Evolutionary conservation across 2,888 invertebrate genomes (phyloP).

Genomic region (Harpagoxenus sublaevis): DNA sequence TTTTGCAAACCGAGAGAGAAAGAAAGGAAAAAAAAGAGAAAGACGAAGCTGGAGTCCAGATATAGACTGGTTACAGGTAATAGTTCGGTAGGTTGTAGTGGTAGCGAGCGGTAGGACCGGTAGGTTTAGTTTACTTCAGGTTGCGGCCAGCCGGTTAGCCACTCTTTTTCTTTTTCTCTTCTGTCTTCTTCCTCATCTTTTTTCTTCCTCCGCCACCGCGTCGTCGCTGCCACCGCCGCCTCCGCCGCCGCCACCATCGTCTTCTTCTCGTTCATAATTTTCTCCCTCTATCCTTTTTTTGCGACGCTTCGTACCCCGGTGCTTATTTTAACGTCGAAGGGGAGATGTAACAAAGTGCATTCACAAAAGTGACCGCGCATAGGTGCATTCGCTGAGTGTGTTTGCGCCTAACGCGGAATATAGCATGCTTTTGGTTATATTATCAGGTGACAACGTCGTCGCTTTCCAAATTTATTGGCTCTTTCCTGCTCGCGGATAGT

Average conservation of each 20-base stretch:
- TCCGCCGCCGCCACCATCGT: conserved; percentile 14
- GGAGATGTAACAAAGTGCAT: conserved; percentile 50
- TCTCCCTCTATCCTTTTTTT: conserved; percentile 23
- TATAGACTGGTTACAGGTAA: conserved; percentile 73
- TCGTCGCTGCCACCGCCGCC: neutral
- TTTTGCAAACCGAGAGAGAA: neutral
- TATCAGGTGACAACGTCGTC: too few relatives aligned
- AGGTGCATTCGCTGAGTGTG: neutral
- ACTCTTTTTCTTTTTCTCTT: conserved; percentile 64
- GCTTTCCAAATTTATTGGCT: too few relatives aligned
- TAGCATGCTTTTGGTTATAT: too few relatives aligned
- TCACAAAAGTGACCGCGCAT: conserved; percentile 24
- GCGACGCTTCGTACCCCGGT: conserved; percentile 20
- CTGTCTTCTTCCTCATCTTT: conserved; percentile 17
- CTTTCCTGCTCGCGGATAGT: too few relatives aligned
- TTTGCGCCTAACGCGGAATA: neutral
- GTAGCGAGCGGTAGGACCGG: conserved; percentile 77
- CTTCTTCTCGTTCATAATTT: conserved; percentile 65
- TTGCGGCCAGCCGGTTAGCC: conserved; percentile 75
- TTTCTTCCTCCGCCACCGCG: neutral
- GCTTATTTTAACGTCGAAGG: conserved; percentile 61
- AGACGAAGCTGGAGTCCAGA: conserved; percentile 59
- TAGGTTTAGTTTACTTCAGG: conserved; percentile 78
- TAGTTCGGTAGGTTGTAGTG: conserved; percentile 73
- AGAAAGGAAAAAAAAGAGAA: neutral